Evolutionary conservation across 2,888 invertebrate species (phyloP).

Genomic region (Nomada flava): DNA sequence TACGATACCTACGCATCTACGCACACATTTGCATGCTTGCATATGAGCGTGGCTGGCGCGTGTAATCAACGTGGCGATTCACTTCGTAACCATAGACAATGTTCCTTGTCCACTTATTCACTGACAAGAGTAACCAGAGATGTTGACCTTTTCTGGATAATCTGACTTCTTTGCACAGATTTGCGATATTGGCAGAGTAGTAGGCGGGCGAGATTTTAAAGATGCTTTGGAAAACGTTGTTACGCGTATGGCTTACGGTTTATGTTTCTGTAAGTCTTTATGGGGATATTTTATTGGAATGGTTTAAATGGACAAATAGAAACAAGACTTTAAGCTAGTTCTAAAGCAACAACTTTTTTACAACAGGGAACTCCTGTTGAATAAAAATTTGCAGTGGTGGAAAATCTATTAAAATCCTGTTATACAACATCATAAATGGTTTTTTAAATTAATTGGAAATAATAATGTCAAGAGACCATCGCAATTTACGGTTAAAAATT

Average conservation of each 20-base stretch:
- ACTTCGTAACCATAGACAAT: conserved; percentile 35
- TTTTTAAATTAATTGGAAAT: no score
- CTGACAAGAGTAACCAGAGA: neutral
- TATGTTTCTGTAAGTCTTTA: neutral
- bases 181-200: conserved; percentile 12
- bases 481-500: no score
- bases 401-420: no score
- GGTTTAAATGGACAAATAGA: no score
- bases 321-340: no score
- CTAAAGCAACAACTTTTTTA: no score
- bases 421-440: no score
- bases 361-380: no score
- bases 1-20: conserved; percentile 61
- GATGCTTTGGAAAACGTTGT: no score
- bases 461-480: no score
- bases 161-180: conserved; percentile 8
- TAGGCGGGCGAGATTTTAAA: neutral
- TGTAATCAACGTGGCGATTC: conserved; percentile 64
- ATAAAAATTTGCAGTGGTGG: no score
- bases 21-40: conserved; percentile 45
- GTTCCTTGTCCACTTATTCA: conserved; percentile 2
- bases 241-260: neutral
- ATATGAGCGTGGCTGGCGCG: conserved; percentile 14
- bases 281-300: neutral
- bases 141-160: no score